phyloP scores from a whole-genome alignment of 2,888 invertebrate genomes.

The Serrognathus titanus region DNA sequence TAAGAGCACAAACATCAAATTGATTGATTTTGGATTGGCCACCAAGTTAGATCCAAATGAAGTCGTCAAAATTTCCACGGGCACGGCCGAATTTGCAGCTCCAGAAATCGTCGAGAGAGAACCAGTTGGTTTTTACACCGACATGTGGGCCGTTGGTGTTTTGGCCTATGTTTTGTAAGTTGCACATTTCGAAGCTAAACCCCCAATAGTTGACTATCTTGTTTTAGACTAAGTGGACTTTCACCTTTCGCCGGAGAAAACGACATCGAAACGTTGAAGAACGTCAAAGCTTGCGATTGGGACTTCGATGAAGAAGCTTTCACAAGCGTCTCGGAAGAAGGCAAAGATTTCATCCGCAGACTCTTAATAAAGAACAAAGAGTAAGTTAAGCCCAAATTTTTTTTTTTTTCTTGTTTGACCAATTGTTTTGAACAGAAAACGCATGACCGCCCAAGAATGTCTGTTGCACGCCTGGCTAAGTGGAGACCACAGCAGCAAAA shows the following conservation, averaged over 20 bases:
- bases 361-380: conserved; percentile 91
- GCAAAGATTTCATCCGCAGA: conserved; percentile 95
- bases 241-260: conserved; percentile 96
- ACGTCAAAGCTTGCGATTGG: conserved; percentile 98
- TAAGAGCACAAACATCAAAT: conserved; percentile 91
- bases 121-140: conserved; percentile 99
- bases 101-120: conserved; percentile 99
- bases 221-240: conserved; percentile 81
- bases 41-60: conserved; percentile 98
- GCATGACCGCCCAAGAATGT: conserved; percentile 98
- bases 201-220: conserved; percentile 6
- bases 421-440: conserved; percentile 61
- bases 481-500: conserved; percentile 75
- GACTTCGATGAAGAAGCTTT: conserved; percentile 98
- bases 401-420: conserved; percentile 5
- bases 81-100: conserved; percentile 99
- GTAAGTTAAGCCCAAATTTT: conserved; percentile 53
- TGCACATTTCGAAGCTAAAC: conserved; percentile 14
- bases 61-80: conserved; percentile 97
- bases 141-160: conserved; percentile 99
- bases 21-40: conserved; percentile 99
- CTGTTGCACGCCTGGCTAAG: conserved; percentile 93
- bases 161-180: conserved; percentile 96
- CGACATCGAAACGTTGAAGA: conserved; percentile 96
- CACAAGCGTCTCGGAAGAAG: conserved; percentile 90